Base-by-base conservation (phyloP, 2,888 invertebrate genomes). In the Macrophya annulata region DNA sequence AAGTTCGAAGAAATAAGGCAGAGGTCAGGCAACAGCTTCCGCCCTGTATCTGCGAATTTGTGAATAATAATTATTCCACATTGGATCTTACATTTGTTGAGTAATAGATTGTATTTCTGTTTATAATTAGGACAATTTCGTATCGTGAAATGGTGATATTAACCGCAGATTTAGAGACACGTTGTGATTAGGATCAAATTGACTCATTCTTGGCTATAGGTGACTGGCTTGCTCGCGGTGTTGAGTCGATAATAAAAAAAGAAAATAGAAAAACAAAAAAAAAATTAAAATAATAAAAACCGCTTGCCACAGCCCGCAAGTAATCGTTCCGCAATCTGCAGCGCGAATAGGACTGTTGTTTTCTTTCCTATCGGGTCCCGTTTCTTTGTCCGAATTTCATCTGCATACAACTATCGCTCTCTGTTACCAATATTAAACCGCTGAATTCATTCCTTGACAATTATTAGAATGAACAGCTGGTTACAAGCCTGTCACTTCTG, bases 381-480 rank as follows among this genome's bases (percentile, higher is more conserved):
- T 81, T 62, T 81, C 81, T 81, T 81, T 62, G 15, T 81, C 40
- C 59, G 43, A 81, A 59, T 79, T 79, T 55, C 40, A 17, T 31
- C 21, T 40, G 25, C 37, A 55, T 79, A 79, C 51, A 48, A 25
- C 48, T 48, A 76, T 48, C 62, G 25, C 76, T 76, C 37, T 59
- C 43, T 43, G 68, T 83, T 48, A 83, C 68, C 37, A n/a, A n/a
- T n/a, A 31, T 48, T 25, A 21, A 15, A 71, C 65, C 83, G 43
- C 68, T 68, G 48, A 48, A 68, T 68, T 83, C 51, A 51, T 81
- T 62, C 25, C 15, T 40, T 83, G 83, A 83, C 83, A 83, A 83
- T 83, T 71, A 83, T 83, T 71, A 31, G 68, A 83, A 71, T 31
- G 68, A 45, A 83, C 83, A 83, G 62, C 77, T 77, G 62, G 81